A percentile compares a stretch with the other conserved stretches of the same genome.
These are phyloP conservation scores for Tachysurus vachellii DNA, from an alignment of 2,113 vertebrate species.

Conservation along the genomic window DNA sequence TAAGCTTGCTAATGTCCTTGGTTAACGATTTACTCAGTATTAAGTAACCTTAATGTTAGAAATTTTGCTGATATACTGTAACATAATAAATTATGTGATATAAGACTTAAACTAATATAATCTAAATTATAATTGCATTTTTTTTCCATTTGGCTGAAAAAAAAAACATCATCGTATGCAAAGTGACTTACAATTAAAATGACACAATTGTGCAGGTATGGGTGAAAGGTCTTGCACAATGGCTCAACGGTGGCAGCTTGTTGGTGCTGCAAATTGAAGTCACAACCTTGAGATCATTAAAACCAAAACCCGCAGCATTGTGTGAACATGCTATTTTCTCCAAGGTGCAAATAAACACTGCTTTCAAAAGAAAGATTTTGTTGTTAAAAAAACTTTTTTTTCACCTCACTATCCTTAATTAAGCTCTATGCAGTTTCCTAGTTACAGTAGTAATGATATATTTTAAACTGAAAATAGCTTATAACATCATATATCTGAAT, in stretches of 20 bases:
- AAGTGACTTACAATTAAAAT: neutral
- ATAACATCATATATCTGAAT: neutral
- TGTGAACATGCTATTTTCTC: neutral
- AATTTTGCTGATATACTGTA: too few relatives aligned
- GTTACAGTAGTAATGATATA: neutral
- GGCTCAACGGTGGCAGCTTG: neutral
- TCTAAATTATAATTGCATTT: neutral
- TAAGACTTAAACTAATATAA: neutral
- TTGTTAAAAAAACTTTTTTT: neutral
- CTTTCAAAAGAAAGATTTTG: neutral
- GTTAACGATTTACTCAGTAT: too few relatives aligned
- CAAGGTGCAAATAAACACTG: neutral
- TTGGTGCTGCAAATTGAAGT: neutral
- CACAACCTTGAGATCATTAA: conserved; percentile 5
- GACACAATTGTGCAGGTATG: neutral
- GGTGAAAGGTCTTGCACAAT: neutral
- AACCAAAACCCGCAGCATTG: neutral
- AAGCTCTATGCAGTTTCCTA: neutral
- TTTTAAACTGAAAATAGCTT: neutral
- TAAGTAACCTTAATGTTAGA: too few relatives aligned
- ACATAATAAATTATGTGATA: too few relatives aligned
- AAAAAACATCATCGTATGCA: neutral
- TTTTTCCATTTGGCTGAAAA: neutral
- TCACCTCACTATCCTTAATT: neutral
- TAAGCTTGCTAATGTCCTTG: neutral